Evolutionary conservation across 2,888 invertebrate species (phyloP).

Genomic region (Megaustenia siamemsis): DNA sequence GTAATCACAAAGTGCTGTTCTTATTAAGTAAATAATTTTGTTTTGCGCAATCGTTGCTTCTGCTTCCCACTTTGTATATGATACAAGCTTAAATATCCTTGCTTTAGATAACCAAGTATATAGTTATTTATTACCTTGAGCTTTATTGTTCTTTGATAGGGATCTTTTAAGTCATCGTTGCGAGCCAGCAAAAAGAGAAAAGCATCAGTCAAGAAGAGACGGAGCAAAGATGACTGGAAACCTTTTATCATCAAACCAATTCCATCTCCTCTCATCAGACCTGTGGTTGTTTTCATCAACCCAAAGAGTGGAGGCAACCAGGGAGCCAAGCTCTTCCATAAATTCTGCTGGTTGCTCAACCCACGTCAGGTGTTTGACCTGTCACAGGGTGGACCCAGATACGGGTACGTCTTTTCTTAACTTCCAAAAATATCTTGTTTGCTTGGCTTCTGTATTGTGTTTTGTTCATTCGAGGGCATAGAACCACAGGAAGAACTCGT

Average conservation of each 20-base stretch:
- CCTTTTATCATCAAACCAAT: slow-evolving; percentile 96
- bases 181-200: slow-evolving; percentile 77
- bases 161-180: slow-evolving; percentile 81
- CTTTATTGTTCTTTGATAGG: slow-evolving; percentile 65
- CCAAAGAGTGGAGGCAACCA: slow-evolving; percentile 99
- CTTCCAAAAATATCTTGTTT: too few relatives aligned
- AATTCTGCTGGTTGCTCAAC: slow-evolving; percentile 98
- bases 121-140: not conserved
- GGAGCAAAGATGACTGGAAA: slow-evolving; percentile 81
- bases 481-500: too few relatives aligned
- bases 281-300: slow-evolving; percentile 95
- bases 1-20: too few relatives aligned
- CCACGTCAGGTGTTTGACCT: slow-evolving; percentile 97
- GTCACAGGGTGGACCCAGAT: slow-evolving; percentile 83
- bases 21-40: too few relatives aligned
- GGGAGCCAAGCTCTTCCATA: slow-evolving; percentile 95
- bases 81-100: too few relatives aligned
- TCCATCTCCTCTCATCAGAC: slow-evolving; percentile 83
- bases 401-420: slow-evolving; percentile 79
- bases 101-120: not conserved
- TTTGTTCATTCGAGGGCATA: too few relatives aligned
- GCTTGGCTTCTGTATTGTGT: too few relatives aligned
- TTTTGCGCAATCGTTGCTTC: too few relatives aligned
- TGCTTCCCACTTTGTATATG: too few relatives aligned
- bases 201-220: slow-evolving; percentile 78